These are phyloP conservation scores for Fulmarus glacialis DNA, from an alignment of 2,113 vertebrate species.

Conservation along the genomic window DNA sequence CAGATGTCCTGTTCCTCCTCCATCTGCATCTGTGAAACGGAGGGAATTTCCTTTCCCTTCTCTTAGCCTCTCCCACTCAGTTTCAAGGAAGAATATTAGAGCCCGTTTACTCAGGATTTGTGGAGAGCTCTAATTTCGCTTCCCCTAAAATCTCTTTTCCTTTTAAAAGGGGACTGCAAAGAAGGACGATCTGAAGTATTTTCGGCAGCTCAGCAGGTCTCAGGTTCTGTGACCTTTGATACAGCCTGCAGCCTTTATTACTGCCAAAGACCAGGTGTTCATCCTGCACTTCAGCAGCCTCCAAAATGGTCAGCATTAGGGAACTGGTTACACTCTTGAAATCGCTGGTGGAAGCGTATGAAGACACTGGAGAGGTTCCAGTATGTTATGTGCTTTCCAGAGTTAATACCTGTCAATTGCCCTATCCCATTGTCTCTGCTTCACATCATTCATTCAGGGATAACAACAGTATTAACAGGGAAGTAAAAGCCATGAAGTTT, in stretches of 20 bases:
- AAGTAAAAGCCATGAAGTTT: not conserved
- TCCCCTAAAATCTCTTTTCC: not conserved
- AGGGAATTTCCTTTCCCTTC: conserved; percentile 21
- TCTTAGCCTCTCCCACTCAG: not conserved
- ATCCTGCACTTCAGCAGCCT: not conserved
- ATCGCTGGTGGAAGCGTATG: not conserved
- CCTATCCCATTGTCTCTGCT: not conserved
- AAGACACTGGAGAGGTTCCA: not conserved
- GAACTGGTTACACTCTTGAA: not conserved
- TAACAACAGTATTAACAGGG: not conserved
- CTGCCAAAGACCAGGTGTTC: not conserved
- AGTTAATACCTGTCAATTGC: not conserved
- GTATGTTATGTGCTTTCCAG: not conserved
- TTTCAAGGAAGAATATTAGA: conserved; percentile 7
- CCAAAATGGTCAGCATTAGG: not conserved
- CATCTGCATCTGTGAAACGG: not conserved
- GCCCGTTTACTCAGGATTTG: not conserved
- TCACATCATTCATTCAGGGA: not conserved
- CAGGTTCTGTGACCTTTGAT: not conserved
- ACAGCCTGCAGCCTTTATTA: not conserved
- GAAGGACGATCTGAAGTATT: not conserved
- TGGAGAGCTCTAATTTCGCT: not conserved
- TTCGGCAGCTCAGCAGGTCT: not conserved
- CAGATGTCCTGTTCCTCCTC: conserved; percentile 40
- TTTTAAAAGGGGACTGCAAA: not conserved